Conservation (phyloP, 1,140 invertebrate species). For the Cotesia vestalis region DNA sequence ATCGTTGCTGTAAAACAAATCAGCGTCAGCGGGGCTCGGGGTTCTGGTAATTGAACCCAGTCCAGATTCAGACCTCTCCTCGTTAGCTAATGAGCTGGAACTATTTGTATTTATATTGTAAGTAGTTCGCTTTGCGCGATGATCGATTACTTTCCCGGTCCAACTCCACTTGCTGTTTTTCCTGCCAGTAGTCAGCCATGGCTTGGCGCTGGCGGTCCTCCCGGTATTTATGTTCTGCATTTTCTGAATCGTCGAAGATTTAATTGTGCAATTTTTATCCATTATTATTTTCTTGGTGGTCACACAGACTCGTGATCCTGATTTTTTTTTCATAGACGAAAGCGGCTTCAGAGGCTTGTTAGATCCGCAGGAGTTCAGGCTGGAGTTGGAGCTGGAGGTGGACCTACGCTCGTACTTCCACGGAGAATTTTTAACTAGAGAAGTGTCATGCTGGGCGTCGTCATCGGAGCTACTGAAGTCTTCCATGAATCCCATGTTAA, state of each 20-base stretch:
- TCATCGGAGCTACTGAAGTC: conserved; percentile 19
- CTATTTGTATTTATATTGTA: conserved; percentile 3
- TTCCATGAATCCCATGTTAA: background rate
- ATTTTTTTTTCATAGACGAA: background rate
- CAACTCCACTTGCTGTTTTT: conserved; percentile 40
- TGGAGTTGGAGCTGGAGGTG: conserved; percentile 2
- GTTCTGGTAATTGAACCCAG: conserved; percentile 33
- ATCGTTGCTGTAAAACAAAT: conserved; percentile 34
- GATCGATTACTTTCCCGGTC: conserved; percentile 41
- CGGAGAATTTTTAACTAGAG: conserved; percentile 26
- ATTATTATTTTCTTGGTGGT: background rate
- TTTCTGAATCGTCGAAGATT: conserved; percentile 23
- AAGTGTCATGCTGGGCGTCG: background rate
- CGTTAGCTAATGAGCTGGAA: background rate
- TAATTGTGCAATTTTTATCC: background rate
- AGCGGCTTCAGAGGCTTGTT: too few species aligned
- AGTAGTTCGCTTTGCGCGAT: conserved; percentile 31
- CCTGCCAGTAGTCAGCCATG: conserved; percentile 29
- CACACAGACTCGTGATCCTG: background rate
- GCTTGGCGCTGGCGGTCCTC: background rate
- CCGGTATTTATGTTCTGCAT: background rate
- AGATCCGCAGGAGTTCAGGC: background rate
- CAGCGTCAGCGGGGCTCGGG: conserved; percentile 37
- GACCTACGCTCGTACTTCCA: conserved; percentile 33
- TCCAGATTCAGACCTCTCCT: conserved; percentile 20